phyloP scores from a whole-genome alignment of 1,140 invertebrate species.

The Colletes latitarsis region DNA sequence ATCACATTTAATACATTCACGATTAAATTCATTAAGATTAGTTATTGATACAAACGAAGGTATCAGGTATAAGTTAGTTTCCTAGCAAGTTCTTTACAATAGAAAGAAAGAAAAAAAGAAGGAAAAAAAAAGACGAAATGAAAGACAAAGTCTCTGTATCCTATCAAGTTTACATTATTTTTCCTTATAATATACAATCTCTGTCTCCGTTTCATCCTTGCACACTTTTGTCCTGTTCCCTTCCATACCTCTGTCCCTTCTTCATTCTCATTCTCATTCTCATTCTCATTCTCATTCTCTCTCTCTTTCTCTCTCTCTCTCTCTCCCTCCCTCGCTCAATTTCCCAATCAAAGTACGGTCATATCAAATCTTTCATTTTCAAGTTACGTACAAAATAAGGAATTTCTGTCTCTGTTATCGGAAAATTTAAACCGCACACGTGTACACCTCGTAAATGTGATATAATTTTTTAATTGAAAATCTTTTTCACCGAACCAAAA shows the following conservation, averaged over 20 bases:
- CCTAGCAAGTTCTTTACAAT: constrained; percentile 1
- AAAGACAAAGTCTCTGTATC: constrained; percentile 1
- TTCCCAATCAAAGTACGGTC: constrained; percentile 1
- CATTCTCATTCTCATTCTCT: no score
- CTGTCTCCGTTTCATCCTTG: constrained; percentile 1
- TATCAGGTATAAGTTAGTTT: not conserved
- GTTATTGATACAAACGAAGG: not conserved
- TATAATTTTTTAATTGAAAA: not conserved
- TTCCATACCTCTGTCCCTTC: not conserved
- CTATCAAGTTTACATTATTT: constrained; percentile 16
- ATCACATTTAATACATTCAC: constrained; percentile 2
- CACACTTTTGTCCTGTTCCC: constrained; percentile 1
- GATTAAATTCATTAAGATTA: constrained; percentile 7
- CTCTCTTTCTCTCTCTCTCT: constrained; percentile 1
- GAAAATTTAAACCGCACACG: not conserved
- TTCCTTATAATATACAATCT: constrained; percentile 31
- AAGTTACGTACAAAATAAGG: constrained; percentile 14
- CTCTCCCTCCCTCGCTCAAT: not conserved
- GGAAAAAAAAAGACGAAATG: not conserved
- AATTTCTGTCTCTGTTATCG: not conserved
- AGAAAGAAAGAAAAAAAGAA: not conserved
- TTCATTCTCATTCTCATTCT: not conserved
- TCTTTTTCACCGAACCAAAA: not conserved
- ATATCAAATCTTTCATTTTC: constrained; percentile 2
- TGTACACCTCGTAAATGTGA: not conserved